Percentiles rank a stretch among this genome's conserved stretches.
These are phyloP conservation scores for Eretmochelys imbricata DNA, from an alignment of 2,113 vertebrate genomes.

Conservation along the genomic window DNA sequence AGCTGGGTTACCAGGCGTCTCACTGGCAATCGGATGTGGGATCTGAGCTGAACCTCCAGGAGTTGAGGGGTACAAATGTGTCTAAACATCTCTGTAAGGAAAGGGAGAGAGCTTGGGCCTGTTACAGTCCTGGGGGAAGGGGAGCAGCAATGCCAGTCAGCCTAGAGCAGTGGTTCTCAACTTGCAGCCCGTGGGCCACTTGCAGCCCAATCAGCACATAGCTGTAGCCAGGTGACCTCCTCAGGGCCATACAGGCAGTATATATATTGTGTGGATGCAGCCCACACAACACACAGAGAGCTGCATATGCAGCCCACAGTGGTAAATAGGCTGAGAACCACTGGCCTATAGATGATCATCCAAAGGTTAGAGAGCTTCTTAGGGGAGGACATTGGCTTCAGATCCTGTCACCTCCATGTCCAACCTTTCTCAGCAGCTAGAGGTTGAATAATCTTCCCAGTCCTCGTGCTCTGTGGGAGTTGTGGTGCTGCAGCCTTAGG, in stretches of 20 bases:
- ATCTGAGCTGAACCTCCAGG: not conserved
- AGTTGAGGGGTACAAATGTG: accelerated
- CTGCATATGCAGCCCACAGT: too few relatives aligned
- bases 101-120: not conserved
- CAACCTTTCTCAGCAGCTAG: not conserved
- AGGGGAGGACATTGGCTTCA: not conserved
- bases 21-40: not conserved
- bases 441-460: not conserved
- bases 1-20: not conserved
- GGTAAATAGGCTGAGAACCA: too few relatives aligned
- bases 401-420: not conserved
- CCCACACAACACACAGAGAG: too few relatives aligned
- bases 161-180: not conserved
- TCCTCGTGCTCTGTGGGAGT: not conserved
- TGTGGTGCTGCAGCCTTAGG: not conserved
- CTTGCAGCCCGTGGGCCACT: too few relatives aligned
- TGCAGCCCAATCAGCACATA: too few relatives aligned
- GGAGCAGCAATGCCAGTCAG: not conserved
- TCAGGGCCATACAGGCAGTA: too few relatives aligned
- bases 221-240: too few relatives aligned
- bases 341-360: not conserved
- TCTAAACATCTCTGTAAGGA: accelerated
- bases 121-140: accelerated
- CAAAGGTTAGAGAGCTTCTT: not conserved
- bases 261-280: too few relatives aligned